Base-by-base conservation (phyloP, 2,113 vertebrate genomes). In the Labeo catla region DNA sequence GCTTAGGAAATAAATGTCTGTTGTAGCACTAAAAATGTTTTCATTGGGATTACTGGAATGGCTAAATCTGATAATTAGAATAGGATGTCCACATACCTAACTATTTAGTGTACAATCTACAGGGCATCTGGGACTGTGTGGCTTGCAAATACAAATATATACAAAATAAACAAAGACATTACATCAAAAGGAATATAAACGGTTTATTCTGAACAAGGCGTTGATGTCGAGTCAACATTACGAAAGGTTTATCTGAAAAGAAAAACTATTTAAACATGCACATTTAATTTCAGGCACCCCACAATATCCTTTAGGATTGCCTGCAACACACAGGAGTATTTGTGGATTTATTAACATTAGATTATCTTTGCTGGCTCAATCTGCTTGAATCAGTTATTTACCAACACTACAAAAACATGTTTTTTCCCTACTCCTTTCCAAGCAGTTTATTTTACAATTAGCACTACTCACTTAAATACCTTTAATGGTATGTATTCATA, bases 401-500 rank as follows among this genome's bases (percentile, higher is more conserved):
- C 10, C 19, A 52, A 54, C 1, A 2, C 50, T 77, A 72, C 16
- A 72, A 21, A 72, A 21, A 1, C 4, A 2, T 28, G 11, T 59
- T 2, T 57, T 21, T 45, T 54, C 19, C 2, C 49, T 28, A 79
- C 34, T 61, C 36, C 34, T 11, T 59, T 61, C 19, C 39, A n/a
- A 61, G 9, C 4, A 36, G 1, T 61, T 61, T 45, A 2, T n/a
- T n/a, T 61, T 57, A 78, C 52, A 78, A 7, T 34, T 23, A n/a
- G 43, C 19, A 21, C 11, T 49, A 34, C n/a, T 16, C 7, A 10
- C n/a, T 66, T 50, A 0, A 66, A 50, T 70, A 82, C 50, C 49
- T 72, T 73, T 73, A 73, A 84, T 57, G 50, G 68, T 45, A 73
- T 84, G 36, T 16, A 23, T 11, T 54, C 28, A 72, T 7, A 57